Percentiles rank a stretch among this genome's conserved stretches.
Conservation (phyloP, 2,113 vertebrate genomes). For the Sorex fumeus region DNA sequence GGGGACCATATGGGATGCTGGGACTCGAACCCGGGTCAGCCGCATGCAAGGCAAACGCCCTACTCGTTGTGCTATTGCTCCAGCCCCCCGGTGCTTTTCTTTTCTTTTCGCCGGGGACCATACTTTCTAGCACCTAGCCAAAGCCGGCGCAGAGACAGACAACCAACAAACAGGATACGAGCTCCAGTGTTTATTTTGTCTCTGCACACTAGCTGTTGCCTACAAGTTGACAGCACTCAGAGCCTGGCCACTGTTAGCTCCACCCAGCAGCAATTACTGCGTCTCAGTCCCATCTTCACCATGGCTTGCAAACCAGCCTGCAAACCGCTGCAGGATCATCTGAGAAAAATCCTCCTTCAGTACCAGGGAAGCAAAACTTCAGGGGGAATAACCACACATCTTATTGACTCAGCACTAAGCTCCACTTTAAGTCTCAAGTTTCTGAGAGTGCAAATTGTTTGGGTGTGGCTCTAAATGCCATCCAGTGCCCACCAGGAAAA, state of each 20-base stretch:
- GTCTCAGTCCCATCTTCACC: neutral
- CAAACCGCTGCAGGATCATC: conserved; percentile 53
- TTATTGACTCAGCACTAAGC: conserved; percentile 11
- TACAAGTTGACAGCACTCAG: neutral
- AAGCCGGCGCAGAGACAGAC: neutral
- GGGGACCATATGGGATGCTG: too few species aligned
- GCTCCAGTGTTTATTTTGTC: neutral
- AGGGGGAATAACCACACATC: conserved; percentile 47
- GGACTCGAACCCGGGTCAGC: too few species aligned
- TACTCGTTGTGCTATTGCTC: too few species aligned
- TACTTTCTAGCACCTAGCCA: neutral
- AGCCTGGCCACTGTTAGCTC: neutral
- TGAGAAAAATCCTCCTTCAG: conserved; percentile 43
- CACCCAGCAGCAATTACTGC: conserved; percentile 9
- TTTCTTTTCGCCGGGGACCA: neutral
- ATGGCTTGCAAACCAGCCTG: neutral
- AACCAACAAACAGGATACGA: conserved; percentile 1
- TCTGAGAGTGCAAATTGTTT: conserved; percentile 21
- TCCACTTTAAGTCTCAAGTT: conserved; percentile 32
- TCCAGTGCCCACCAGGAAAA: neutral
- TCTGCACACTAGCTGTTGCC: neutral
- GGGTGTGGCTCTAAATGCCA: conserved; percentile 59
- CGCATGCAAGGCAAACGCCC: too few species aligned
- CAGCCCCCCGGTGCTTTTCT: too few species aligned
- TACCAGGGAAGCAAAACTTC: conserved; percentile 60